These are phyloP conservation scores for Drosophila lini DNA, from an alignment of 1,140 invertebrate genomes.

Conservation along the genomic window DNA sequence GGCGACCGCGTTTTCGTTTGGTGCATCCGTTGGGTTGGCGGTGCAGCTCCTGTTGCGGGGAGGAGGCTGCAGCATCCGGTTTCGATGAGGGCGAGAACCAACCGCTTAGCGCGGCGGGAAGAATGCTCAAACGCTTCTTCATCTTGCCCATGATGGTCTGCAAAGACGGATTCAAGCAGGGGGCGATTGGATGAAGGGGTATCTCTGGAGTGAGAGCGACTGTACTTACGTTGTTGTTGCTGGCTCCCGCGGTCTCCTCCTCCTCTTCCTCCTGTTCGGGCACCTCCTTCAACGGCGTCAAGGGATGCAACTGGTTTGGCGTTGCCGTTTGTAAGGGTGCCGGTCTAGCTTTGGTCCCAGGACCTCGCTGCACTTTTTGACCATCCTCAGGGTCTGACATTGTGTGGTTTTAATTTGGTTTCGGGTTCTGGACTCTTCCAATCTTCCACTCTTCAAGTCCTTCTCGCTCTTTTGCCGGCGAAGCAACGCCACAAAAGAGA, in stretches of 20 bases:
- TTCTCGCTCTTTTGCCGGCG: constrained; percentile 43
- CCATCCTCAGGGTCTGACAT: constrained; percentile 68
- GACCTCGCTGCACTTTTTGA: constrained; percentile 22
- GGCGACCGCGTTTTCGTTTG: constrained; percentile 56
- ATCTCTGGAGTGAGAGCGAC: constrained; percentile 11
- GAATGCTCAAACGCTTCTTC: constrained; percentile 69
- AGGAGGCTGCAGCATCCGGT: not conserved
- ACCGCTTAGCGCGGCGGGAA: constrained; percentile 63
- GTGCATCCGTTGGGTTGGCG: constrained; percentile 35
- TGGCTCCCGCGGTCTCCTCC: constrained; percentile 32
- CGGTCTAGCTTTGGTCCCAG: constrained; percentile 3
- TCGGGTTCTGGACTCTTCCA: constrained; percentile 9
- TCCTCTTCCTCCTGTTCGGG: constrained; percentile 20
- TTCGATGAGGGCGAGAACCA: constrained; percentile 74
- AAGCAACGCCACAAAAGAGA: constrained; percentile 37
- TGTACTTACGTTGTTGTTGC: constrained; percentile 58
- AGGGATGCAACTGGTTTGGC: constrained; percentile 17
- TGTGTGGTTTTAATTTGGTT: constrained; percentile 49
- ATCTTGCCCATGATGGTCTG: constrained; percentile 79
- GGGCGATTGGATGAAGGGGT: not conserved
- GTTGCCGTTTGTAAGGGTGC: constrained; percentile 2
- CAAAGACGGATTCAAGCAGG: not conserved
- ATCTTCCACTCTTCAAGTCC: no score
- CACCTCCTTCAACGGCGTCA: constrained; percentile 33
- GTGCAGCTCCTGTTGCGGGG: not conserved